Percentiles rank a stretch among this genome's conserved stretches.
Evolutionary conservation across 2,888 invertebrate genomes (phyloP).

Genomic region (Gandaritis pyraliata): DNA sequence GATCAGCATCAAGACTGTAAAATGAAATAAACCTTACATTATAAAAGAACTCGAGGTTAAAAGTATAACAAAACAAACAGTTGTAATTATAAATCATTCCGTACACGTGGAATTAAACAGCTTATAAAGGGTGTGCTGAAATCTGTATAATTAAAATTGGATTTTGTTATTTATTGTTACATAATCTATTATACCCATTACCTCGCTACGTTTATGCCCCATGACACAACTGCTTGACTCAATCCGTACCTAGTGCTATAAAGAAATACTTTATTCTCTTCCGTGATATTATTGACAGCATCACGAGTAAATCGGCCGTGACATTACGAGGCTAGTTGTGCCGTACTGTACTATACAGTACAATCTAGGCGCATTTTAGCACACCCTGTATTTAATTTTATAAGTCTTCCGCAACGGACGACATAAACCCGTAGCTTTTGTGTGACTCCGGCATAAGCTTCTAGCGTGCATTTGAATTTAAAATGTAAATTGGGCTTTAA

Average conservation of each 20-base stretch:
- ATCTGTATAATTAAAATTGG: background rate
- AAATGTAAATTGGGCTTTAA: slow-evolving; percentile 40
- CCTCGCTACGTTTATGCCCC: no score
- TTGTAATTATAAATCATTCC: slow-evolving; percentile 64
- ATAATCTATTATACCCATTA: no score
- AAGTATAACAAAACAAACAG: slow-evolving; percentile 26
- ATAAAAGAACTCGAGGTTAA: background rate
- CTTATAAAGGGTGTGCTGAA: slow-evolving; percentile 13
- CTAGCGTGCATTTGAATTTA: slow-evolving; percentile 39
- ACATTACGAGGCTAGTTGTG: no score
- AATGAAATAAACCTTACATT: background rate
- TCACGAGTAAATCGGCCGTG: no score
- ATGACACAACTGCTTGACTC: no score
- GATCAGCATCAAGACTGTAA: no score
- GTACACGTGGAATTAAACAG: slow-evolving; percentile 46
- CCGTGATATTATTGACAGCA: no score
- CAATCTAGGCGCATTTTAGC: slow-evolving; percentile 15
- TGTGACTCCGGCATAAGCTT: slow-evolving; percentile 45
- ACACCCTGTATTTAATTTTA: slow-evolving; percentile 64
- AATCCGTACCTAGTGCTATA: no score
- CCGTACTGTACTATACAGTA: no score
- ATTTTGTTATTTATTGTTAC: no score
- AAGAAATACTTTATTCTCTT: no score
- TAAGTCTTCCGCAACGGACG: slow-evolving; percentile 53
- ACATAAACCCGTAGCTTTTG: slow-evolving; percentile 50